A percentile compares a stretch with the other conserved stretches of the same genome.
These are phyloP conservation scores for Hippocampus abdominalis DNA, from an alignment of 2,113 vertebrate genomes.

Conservation along the genomic window DNA sequence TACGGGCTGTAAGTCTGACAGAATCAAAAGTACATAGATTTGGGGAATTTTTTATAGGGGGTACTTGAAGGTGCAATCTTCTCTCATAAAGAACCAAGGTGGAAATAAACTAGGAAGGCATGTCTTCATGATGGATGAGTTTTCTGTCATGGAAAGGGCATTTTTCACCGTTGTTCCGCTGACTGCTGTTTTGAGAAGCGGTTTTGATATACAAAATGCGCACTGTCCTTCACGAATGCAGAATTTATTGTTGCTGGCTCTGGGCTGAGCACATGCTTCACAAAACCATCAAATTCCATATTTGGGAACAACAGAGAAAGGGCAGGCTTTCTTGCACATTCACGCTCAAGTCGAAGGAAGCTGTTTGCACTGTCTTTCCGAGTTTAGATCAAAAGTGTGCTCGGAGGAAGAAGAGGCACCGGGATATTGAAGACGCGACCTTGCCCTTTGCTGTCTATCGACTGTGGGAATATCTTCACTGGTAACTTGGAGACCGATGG, in stretches of 20 bases:
- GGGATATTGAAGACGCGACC: conserved; percentile 52
- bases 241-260: conserved; percentile 45
- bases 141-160: conserved; percentile 64
- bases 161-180: conserved; percentile 56
- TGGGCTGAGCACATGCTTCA: conserved; percentile 15
- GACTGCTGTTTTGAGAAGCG: conserved; percentile 63
- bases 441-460: conserved; percentile 64
- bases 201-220: conserved; percentile 59
- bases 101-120: conserved; percentile 62
- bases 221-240: conserved; percentile 52
- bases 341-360: conserved; percentile 47
- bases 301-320: conserved; percentile 26
- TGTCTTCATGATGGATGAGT: conserved; percentile 67
- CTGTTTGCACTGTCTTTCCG: conserved; percentile 50
- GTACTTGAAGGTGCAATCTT: conserved; percentile 42
- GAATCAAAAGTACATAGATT: conserved; percentile 9
- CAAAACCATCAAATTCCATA: conserved; percentile 21
- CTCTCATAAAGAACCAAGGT: conserved; percentile 30
- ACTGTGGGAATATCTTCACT: conserved; percentile 56
- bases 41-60: conserved; percentile 22
- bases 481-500: conserved; percentile 29
- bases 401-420: conserved; percentile 52
- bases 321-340: conserved; percentile 36
- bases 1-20: conserved; percentile 16
- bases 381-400: conserved; percentile 59